A percentile compares a stretch with the other conserved stretches of the same genome.
phyloP scores from a whole-genome alignment of 30 jellyfish, hydroid and myxozoan species.

The Cassiopea xamachana region DNA sequence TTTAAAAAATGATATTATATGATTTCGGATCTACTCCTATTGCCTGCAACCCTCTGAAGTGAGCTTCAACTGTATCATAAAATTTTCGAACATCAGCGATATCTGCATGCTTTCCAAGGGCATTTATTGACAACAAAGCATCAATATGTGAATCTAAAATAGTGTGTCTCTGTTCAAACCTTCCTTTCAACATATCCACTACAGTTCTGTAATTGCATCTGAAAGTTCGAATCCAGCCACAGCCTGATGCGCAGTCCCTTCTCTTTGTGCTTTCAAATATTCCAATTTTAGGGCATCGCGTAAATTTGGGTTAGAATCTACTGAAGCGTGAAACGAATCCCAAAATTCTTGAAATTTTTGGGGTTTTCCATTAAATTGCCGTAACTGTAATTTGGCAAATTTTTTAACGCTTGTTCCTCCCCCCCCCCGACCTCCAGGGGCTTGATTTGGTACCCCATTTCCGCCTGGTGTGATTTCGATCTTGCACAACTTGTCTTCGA shows the following conservation, averaged over 20 bases:
- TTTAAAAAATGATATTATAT: background rate
- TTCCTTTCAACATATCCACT: slow-evolving; percentile 12
- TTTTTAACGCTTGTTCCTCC: slow-evolving; percentile 29
- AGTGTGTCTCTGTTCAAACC: slow-evolving; percentile 6
- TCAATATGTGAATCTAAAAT: background rate
- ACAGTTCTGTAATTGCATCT: slow-evolving; percentile 1
- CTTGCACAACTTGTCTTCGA: no score
- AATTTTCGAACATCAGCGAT: slow-evolving; percentile 18
- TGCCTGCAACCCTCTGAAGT: slow-evolving; percentile 34
- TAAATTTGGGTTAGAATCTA: slow-evolving; percentile 24
- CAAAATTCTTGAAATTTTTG: slow-evolving; percentile 31
- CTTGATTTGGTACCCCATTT: background rate
- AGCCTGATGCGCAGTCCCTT: slow-evolving; percentile 27
- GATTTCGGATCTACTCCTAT: slow-evolving; percentile 45
- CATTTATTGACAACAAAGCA: slow-evolving; percentile 6
- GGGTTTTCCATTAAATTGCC: background rate
- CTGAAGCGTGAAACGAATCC: slow-evolving; percentile 39
- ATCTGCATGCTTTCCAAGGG: slow-evolving; percentile 35
- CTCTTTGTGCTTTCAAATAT: slow-evolving; percentile 27
- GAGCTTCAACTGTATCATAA: slow-evolving; percentile 33
- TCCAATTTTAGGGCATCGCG: slow-evolving; percentile 22
- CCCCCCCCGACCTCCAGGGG: background rate
- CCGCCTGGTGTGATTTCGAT: background rate
- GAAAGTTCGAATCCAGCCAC: slow-evolving; percentile 26
- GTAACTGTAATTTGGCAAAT: slow-evolving; percentile 17